These are phyloP conservation scores for Cottoperca gobio DNA, from an alignment of 2,797 vertebrate genomes.

Conservation along the genomic window DNA sequence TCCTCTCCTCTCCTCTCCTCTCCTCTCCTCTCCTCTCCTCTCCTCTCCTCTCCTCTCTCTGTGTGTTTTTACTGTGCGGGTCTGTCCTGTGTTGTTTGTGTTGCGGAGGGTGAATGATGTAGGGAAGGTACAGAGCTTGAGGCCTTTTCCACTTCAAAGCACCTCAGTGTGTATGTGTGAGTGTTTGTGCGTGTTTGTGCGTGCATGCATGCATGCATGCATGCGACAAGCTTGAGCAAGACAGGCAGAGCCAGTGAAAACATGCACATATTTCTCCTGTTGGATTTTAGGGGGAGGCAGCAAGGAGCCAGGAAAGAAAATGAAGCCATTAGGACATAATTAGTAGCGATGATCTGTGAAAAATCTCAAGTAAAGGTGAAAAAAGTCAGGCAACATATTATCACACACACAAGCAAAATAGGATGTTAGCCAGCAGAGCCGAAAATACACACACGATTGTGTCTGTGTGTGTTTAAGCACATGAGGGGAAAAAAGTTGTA, in stretches of 20 bases:
- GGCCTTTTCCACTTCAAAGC: slow-evolving; percentile 83
- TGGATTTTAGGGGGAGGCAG: slow-evolving; percentile 33
- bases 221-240: slow-evolving; percentile 75
- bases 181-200: slow-evolving; percentile 56
- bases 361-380: slow-evolving; percentile 37
- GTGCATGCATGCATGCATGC: no score
- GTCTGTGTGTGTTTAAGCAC: slow-evolving; percentile 10
- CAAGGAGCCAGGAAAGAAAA: slow-evolving; percentile 23
- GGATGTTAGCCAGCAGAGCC: background rate
- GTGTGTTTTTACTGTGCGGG: slow-evolving; percentile 29
- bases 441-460: background rate
- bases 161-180: slow-evolving; percentile 67
- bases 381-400: slow-evolving; percentile 11
- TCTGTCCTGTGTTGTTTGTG: slow-evolving; percentile 69
- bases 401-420: slow-evolving; percentile 16
- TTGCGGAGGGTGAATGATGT: slow-evolving; percentile 81
- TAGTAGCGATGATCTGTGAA: slow-evolving; percentile 21
- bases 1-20: background rate
- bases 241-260: slow-evolving; percentile 62
- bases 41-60: background rate
- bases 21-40: slow-evolving; percentile 9
- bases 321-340: slow-evolving; percentile 41
- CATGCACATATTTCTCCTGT: slow-evolving; percentile 57
- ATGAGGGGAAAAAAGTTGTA: slow-evolving; percentile 7
- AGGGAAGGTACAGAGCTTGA: slow-evolving; percentile 79